Evolutionary conservation across 2,888 invertebrate species (phyloP).

Genomic region (Spisula solida): DNA sequence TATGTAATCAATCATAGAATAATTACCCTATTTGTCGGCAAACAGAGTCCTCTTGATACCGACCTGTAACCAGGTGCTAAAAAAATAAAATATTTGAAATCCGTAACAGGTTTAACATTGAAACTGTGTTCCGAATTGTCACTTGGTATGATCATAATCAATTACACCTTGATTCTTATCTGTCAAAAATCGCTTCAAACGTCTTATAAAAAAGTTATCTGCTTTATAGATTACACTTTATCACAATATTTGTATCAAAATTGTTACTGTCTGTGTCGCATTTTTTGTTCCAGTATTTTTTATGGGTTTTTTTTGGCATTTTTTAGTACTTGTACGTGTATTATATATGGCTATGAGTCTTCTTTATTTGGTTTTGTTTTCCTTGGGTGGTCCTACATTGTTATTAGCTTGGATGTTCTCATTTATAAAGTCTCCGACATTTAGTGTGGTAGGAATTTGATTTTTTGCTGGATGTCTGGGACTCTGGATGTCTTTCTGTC

Average conservation of each 20-base stretch:
- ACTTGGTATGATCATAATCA: conserved; percentile 27
- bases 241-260: conserved; percentile 25
- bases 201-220: conserved; percentile 30
- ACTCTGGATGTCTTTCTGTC: no score
- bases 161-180: conserved; percentile 26
- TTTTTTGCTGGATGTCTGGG: no score
- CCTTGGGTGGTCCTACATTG: no score
- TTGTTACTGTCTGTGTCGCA: not conserved
- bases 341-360: no score
- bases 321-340: not conserved
- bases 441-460: no score
- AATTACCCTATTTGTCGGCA: not conserved
- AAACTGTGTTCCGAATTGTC: conserved; percentile 17
- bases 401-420: no score
- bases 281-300: not conserved
- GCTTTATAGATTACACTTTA: conserved; percentile 14
- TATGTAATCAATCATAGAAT: conserved; percentile 19
- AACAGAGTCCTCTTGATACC: not conserved
- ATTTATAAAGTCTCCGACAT: no score
- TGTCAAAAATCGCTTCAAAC: conserved; percentile 39
- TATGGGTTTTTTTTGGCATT: not conserved
- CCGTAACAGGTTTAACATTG: conserved; percentile 14
- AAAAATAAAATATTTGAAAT: not conserved
- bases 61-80: conserved; percentile 35
- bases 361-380: no score